phyloP scores from a whole-genome alignment of 2,888 invertebrate genomes.

The Cephalotes varians region DNA sequence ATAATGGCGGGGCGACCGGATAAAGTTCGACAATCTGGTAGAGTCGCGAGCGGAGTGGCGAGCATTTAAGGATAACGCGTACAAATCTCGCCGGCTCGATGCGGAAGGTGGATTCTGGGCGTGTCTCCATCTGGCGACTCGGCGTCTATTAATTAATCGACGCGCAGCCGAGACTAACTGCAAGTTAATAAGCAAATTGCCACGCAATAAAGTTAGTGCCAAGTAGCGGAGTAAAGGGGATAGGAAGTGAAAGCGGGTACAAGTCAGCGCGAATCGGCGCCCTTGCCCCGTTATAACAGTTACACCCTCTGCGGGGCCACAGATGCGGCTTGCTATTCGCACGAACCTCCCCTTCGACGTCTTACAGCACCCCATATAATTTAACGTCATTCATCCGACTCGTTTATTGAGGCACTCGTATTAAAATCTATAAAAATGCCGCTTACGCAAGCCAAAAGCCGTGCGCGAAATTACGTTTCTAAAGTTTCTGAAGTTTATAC shows the following conservation, averaged over 20 bases:
- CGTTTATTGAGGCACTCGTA: slow-evolving; percentile 78
- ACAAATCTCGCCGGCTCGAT: slow-evolving; percentile 62
- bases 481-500: slow-evolving; percentile 64
- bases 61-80: slow-evolving; percentile 70
- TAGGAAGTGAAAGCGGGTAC: slow-evolving; percentile 32
- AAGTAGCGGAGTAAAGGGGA: slow-evolving; percentile 67
- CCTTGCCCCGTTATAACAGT: slow-evolving; percentile 82
- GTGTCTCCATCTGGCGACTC: slow-evolving; percentile 84
- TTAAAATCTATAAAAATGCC: slow-evolving; percentile 82
- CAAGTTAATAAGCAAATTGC: slow-evolving; percentile 86
- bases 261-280: slow-evolving; percentile 66
- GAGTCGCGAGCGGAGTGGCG: slow-evolving; percentile 43
- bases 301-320: slow-evolving; percentile 85
- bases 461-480: slow-evolving; percentile 46
- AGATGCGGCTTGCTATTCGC: slow-evolving; percentile 84
- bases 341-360: slow-evolving; percentile 63
- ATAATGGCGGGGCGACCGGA: slow-evolving; percentile 44
- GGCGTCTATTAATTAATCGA: slow-evolving; percentile 84
- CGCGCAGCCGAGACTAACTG: slow-evolving; percentile 85
- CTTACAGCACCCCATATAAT: slow-evolving; percentile 77
- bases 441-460: slow-evolving; percentile 55
- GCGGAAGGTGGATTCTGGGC: slow-evolving; percentile 77
- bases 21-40: slow-evolving; percentile 53
- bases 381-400: slow-evolving; percentile 83
- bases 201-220: slow-evolving; percentile 84